Evolutionary conservation across 2,797 vertebrate species (phyloP), one percentile per base, ranked within the genome.

Genomic region (Lerista edwardsae): DNA sequence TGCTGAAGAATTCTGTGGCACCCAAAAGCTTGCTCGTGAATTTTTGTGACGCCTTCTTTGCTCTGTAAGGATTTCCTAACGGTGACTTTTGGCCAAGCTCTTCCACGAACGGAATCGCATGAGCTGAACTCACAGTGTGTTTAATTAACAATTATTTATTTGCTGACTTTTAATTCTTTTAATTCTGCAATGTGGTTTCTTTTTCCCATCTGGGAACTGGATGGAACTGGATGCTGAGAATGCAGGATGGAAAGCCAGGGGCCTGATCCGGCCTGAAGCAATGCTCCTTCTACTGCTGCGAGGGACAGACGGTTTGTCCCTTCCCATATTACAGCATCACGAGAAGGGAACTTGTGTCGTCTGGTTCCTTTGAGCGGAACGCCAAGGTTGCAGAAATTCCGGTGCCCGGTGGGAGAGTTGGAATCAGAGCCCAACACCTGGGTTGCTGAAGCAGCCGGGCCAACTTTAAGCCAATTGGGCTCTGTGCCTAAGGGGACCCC

Each of bases 261-360:
- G 36, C n/a, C n/a, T n/a, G n/a, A n/a, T n/a, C n/a, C 25, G 12
- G 73, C 84, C 39, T 21, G 84, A 77, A 89, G 78, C 64, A 79
- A 68, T 67, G 31, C 81, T 87, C 79, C 61, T 85, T 15, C 87
- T 90, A 88, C 87, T 72, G 75, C 31, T 78, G 57, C 67, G 6
- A 55, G 71, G 84, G 77, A 65, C 84, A 74, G 39, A 85, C 83
- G 34, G 76, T 73, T 88, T 83, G 41, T 90, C 41, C 39, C 76
- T 87, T 69, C 78, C 88, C 75, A 85, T 75, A 80, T 83, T 79
- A 85, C 87, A 95, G 90, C 82, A 93, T 95, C 94, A 79, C 80
- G 31, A 77, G 34, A 88, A 79, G 62, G 83, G 88, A 84, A 36
- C 83, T 31, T 87, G 88, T 93, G 86, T 89, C 80, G 67, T 80